phyloP scores from a whole-genome alignment of 2,797 vertebrate species.

The Characodon lateralis region DNA sequence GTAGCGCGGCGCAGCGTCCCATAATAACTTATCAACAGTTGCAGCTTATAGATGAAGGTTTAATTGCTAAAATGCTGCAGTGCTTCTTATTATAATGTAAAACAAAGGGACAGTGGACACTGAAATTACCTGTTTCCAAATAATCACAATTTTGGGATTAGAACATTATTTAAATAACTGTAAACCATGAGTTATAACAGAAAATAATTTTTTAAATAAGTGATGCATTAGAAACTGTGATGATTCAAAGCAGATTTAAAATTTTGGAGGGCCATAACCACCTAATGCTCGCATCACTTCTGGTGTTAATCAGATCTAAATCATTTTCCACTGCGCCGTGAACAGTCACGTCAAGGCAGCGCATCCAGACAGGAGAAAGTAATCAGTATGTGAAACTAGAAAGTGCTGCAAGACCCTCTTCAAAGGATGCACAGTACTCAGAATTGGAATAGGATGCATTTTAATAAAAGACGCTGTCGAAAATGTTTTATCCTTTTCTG shows the following conservation, averaged over 20 bases:
- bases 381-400: conserved; percentile 1
- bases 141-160: not conserved
- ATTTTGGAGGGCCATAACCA: not conserved
- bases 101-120: conserved; percentile 15
- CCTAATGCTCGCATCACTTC: conserved; percentile 1
- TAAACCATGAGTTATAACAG: conserved; percentile 1
- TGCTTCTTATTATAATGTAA: conserved; percentile 37
- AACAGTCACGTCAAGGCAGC: conserved; percentile 6
- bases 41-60: conserved; percentile 55
- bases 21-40: conserved; percentile 61
- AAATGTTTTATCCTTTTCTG: not conserved
- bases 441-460: not conserved
- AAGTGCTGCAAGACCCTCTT: conserved; percentile 6
- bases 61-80: conserved; percentile 52
- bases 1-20: conserved; percentile 34
- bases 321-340: not conserved
- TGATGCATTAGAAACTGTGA: not conserved
- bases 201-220: not conserved
- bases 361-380: not conserved
- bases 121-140: conserved; percentile 24
- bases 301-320: conserved; percentile 7
- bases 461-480: not conserved
- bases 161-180: not conserved
- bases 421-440: conserved; percentile 3
- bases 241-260: conserved; percentile 16